phyloP scores from a whole-genome alignment of 2,797 vertebrate species.

The Mus minutoides region DNA sequence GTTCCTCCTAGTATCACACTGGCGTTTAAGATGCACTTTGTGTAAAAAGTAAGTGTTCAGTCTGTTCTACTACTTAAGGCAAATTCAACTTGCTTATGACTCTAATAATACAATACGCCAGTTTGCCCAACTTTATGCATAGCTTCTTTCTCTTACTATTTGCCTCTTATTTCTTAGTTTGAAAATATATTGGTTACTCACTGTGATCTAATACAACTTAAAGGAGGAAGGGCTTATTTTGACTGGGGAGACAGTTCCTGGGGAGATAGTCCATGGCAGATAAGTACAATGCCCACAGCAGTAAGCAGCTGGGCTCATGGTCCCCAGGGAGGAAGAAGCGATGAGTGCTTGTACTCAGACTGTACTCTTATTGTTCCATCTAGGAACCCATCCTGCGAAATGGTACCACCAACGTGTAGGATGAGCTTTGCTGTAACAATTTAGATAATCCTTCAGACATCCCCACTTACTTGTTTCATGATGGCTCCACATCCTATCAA shows the following conservation, averaged over 20 bases:
- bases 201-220: no score
- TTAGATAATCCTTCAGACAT: not conserved
- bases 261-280: not conserved
- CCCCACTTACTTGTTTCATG: not conserved
- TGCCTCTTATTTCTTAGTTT: slow-evolving; percentile 12
- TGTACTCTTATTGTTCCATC: not conserved
- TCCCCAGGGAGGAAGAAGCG: not conserved
- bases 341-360: not conserved
- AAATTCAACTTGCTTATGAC: slow-evolving; percentile 10
- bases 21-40: not conserved
- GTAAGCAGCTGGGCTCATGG: not conserved
- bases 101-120: not conserved
- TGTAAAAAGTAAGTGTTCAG: not conserved
- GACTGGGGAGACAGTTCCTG: not conserved
- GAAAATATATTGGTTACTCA: not conserved
- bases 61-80: not conserved
- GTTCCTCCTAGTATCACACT: not conserved
- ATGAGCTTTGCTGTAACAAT: not conserved
- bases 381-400: not conserved
- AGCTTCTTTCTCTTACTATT: slow-evolving; percentile 9
- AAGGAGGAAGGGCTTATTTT: not conserved
- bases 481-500: not conserved
- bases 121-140: slow-evolving; percentile 18
- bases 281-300: not conserved
- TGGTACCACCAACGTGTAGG: not conserved